These are phyloP conservation scores for Nycticryphes semicollaris DNA, from an alignment of 2,113 vertebrate species.

Conservation along the genomic window DNA sequence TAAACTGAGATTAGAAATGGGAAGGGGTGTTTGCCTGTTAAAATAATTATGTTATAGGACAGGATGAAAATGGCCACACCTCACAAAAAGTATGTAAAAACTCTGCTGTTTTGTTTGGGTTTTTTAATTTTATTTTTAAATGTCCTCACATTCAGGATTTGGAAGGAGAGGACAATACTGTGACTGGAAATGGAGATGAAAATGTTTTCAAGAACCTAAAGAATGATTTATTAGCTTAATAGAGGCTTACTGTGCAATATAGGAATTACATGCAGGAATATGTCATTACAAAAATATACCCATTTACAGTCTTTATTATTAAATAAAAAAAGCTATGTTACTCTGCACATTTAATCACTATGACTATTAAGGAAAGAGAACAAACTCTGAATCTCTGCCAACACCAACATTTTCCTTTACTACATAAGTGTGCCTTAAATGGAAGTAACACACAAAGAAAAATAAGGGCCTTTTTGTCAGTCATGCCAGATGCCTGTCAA, in stretches of 20 bases:
- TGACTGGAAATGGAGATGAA: neutral
- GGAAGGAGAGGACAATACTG: neutral
- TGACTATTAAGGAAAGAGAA: neutral
- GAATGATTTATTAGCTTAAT: neutral
- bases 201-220: neutral
- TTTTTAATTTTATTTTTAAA: neutral
- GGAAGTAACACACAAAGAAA: slow-evolving; percentile 9
- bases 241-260: neutral
- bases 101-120: neutral
- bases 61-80: neutral
- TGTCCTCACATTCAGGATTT: neutral
- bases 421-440: slow-evolving; percentile 32
- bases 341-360: neutral
- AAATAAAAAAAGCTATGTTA: neutral
- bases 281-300: neutral
- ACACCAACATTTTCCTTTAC: slow-evolving; percentile 28
- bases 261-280: neutral
- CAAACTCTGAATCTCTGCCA: slow-evolving; percentile 26
- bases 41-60: neutral
- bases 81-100: neutral
- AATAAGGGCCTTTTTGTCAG: neutral
- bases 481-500: neutral
- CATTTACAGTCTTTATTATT: neutral
- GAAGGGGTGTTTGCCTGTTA: neutral
- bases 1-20: neutral